A percentile compares a stretch with the other conserved stretches of the same genome.
phyloP scores from a whole-genome alignment of 64 coral and sea anemone genomes.

The Stichodactyla helianthus region DNA sequence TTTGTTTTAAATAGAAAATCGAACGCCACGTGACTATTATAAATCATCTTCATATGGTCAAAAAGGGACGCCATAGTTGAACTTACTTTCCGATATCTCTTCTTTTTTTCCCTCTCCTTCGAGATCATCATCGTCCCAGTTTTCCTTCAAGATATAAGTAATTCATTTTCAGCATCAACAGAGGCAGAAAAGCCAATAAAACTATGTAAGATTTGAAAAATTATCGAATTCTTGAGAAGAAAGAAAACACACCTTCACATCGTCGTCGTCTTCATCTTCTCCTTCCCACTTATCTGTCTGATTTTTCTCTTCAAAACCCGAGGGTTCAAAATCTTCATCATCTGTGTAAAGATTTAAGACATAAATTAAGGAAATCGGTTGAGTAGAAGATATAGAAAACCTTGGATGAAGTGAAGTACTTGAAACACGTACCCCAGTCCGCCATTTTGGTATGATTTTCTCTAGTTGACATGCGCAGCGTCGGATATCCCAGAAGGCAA shows the following conservation, averaged over 20 bases:
- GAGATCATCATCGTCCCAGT: conserved; percentile 67
- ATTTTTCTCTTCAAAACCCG: conserved; percentile 25
- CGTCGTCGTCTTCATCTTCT: conserved; percentile 65
- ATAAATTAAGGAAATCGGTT: conserved; percentile 37
- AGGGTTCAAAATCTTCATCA: conserved; percentile 63
- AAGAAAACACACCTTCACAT: conserved; percentile 42
- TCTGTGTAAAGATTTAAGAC: conserved; percentile 24
- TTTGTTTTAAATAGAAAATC: not conserved
- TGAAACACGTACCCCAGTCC: conserved; percentile 50
- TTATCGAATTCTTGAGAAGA: not conserved
- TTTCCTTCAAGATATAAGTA: conserved; percentile 25
- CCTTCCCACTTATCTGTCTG: conserved; percentile 68
- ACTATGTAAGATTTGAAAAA: conserved; percentile 7
- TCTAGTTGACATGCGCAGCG: conserved; percentile 26
- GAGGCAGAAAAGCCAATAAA: not conserved
- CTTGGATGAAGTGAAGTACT: not conserved
- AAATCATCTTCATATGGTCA: not conserved
- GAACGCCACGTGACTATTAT: not conserved
- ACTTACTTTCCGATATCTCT: not conserved
- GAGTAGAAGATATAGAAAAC: not conserved
- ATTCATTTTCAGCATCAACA: conserved; percentile 4
- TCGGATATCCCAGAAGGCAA: not conserved
- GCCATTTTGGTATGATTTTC: conserved; percentile 47
- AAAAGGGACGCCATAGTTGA: not conserved
- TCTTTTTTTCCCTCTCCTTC: conserved; percentile 26